Evolutionary conservation across 2,888 invertebrate species (phyloP).

Genomic region (Cataglyphis livida): DNA sequence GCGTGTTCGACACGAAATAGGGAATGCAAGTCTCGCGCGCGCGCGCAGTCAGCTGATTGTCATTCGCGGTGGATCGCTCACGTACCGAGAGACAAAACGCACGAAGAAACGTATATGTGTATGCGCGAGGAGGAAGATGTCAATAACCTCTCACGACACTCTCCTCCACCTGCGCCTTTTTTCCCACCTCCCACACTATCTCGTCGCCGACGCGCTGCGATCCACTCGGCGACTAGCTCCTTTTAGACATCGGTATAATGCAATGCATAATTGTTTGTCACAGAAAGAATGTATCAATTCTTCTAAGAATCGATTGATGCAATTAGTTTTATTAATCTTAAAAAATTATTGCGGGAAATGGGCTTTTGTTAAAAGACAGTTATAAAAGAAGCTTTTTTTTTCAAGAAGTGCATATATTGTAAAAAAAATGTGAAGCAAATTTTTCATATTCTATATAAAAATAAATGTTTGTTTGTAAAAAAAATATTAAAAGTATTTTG

Average conservation of each 20-base stretch:
- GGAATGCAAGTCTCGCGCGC: slow-evolving; percentile 71
- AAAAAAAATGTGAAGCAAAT: background rate
- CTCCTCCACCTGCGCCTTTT: slow-evolving; percentile 62
- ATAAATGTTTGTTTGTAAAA: background rate
- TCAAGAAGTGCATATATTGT: background rate
- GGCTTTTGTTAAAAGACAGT: background rate
- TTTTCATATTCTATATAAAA: background rate
- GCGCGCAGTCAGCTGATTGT: slow-evolving; percentile 64
- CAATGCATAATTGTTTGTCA: slow-evolving; percentile 1
- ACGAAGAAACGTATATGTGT: slow-evolving; percentile 33
- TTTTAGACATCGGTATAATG: slow-evolving; percentile 34
- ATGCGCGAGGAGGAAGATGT: slow-evolving; percentile 63
- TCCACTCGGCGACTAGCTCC: slow-evolving; percentile 27
- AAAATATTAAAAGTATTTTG: background rate
- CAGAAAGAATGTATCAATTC: slow-evolving; percentile 10
- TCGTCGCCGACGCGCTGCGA: slow-evolving; percentile 25
- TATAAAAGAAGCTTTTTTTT: background rate
- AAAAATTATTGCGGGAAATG: background rate
- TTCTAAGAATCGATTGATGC: background rate
- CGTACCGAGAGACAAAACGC: slow-evolving; percentile 59
- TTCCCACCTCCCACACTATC: slow-evolving; percentile 44
- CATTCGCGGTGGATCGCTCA: slow-evolving; percentile 62
- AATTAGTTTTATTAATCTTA: background rate
- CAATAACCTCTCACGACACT: slow-evolving; percentile 72
- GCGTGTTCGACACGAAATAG: slow-evolving; percentile 58